Percentiles rank a stretch among this genome's conserved stretches.
Conservation (phyloP, 2,888 invertebrate genomes). For the Drosophila recens region DNA sequence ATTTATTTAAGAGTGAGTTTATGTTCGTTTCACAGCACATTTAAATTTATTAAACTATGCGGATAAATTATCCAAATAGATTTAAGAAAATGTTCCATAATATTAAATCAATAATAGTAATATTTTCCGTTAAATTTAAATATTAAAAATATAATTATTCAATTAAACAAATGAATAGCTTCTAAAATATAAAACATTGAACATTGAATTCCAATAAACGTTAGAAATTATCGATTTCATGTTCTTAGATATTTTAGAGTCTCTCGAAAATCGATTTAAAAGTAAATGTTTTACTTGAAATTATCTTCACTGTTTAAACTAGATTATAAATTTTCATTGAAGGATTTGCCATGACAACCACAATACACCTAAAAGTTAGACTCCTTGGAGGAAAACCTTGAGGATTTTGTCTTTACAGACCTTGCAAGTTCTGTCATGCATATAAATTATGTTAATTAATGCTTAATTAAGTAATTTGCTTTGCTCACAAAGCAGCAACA, state of each 20-base stretch:
- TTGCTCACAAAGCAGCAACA: slow-evolving; percentile 37
- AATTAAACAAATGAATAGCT: no score
- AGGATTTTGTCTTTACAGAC: slow-evolving; percentile 26
- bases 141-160: no score
- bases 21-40: background rate
- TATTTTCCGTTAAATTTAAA: no score
- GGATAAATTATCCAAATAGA: background rate
- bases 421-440: slow-evolving; percentile 53
- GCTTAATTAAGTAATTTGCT: slow-evolving; percentile 69
- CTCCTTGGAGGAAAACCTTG: background rate
- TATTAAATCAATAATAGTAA: background rate
- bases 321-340: background rate
- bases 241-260: no score
- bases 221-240: no score
- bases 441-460: slow-evolving; percentile 77
- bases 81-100: background rate
- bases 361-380: background rate
- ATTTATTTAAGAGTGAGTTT: background rate
- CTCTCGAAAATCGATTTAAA: no score
- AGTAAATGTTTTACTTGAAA: no score
- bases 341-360: background rate
- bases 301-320: background rate
- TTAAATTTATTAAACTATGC: background rate
- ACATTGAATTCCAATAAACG: no score
- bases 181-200: no score